Evolutionary conservation across 2,888 invertebrate genomes (phyloP).

Genomic region (Rhagium mordax): DNA sequence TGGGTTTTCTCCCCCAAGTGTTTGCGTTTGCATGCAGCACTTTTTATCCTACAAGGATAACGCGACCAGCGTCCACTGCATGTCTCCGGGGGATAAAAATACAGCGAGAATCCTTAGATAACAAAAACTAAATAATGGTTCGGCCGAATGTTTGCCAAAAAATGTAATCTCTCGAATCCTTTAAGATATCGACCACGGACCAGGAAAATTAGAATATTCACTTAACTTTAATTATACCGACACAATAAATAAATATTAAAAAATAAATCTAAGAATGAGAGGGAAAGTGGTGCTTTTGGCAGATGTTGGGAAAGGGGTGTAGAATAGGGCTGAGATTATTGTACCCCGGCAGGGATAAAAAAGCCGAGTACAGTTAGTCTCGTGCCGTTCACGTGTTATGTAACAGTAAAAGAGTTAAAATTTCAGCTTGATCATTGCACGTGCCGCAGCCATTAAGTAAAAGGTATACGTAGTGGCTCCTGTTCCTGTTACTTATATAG

Average conservation of each 20-base stretch:
- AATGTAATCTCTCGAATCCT: slow-evolving; percentile 26
- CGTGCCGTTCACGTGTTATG: slow-evolving; percentile 32
- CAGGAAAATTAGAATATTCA: neutral
- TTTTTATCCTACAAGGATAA: slow-evolving; percentile 57
- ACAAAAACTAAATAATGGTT: slow-evolving; percentile 37
- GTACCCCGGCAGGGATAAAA: slow-evolving; percentile 35
- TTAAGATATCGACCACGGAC: slow-evolving; percentile 1
- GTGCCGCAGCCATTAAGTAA: neutral
- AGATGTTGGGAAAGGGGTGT: slow-evolving; percentile 36
- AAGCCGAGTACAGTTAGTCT: slow-evolving; percentile 28
- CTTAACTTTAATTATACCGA: too few species aligned
- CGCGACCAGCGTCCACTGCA: slow-evolving; percentile 25
- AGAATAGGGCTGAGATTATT: slow-evolving; percentile 33
- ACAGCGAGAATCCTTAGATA: slow-evolving; percentile 32
- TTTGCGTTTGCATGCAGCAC: slow-evolving; percentile 64
- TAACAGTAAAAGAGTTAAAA: slow-evolving; percentile 14
- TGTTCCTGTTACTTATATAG: neutral
- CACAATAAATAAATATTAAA: too few species aligned
- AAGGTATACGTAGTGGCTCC: neutral
- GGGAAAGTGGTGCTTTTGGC: neutral
- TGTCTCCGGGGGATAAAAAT: slow-evolving; percentile 38
- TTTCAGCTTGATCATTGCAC: slow-evolving; percentile 11
- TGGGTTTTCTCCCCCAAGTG: slow-evolving; percentile 51
- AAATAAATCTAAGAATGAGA: neutral
- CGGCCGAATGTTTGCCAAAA: slow-evolving; percentile 38